Base-by-base conservation (phyloP, 2,888 invertebrate genomes). In the Lamproptera curius region DNA sequence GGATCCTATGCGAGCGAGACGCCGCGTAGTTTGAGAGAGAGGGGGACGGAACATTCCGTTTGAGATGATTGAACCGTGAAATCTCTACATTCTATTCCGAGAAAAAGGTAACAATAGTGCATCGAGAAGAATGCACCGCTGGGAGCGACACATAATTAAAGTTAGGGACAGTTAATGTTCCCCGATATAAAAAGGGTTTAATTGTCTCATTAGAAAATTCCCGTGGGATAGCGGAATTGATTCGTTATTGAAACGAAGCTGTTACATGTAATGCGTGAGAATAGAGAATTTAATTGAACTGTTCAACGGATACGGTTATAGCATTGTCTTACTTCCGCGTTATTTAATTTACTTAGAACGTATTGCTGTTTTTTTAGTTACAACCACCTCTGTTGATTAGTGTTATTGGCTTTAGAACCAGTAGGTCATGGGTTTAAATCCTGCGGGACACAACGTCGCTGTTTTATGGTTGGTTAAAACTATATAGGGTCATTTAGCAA, bases 41-140 rank as follows among this genome's bases (percentile, higher is more conserved):
- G 47, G 56, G 11, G 66, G 78, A 55, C 57, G 67, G 56, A 82
- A 80, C 33, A 48, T 58, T 64, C 73, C 71, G 76, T 81, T 75
- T 54, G 74, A 76, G 78, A 84, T 85, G 81, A 83, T 81, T 82
- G 79, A 75, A 77, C 73, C 74, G 74, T 82, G 73, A 80, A 80
- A 75, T 79, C 81, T 81, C 83, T 84, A 76, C 77, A 77, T 79
- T 76, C 72, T 74, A 70, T 76, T 78, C 75, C 73, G 73, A 70
- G 73, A 66, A 76, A 80, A 80, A 82, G 76, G 61, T 64, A 65
- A 79, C 76, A 78, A 79, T 73, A 69, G 69, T 63, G 60, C 63
- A 61, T 57, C 38, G 16, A 26, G 42, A 39, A 35, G 42, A 55
- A 54, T 53, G 56, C 54, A 48, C 36, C 42, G 39, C 14, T 37